Evolutionary conservation across 2,888 invertebrate species (phyloP), one percentile per base, ranked within the genome.

Genomic region (Odontocerum albicorne): DNA sequence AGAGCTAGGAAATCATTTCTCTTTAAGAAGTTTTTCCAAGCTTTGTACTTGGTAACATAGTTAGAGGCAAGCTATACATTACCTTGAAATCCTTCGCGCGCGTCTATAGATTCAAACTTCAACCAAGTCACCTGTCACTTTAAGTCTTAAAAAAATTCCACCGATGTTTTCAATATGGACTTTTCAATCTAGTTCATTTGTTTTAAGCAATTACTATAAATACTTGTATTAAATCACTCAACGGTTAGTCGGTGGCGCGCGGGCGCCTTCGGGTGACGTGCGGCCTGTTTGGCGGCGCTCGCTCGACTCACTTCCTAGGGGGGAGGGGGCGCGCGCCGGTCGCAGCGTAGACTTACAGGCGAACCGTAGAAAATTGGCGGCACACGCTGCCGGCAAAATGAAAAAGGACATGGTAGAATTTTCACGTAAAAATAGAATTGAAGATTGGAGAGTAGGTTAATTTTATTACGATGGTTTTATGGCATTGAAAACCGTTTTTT

Each of bases 281-380:
- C 49, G 43, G 54, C 54, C 54, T 42, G 43, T 49, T 35, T 35
- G 54, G 54, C 47, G 54, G 54, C 54, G 49, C 49, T 54, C 54
- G 54, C 54, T 54, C 54, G 47, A 54, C 54, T 54, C 54, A 31
- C 49, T 39, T 17, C 7, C 22, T 17, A 10, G 39, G 13, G 32
- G 35, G 8, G 27, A 10, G 22, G 42, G 46, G 10, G 21, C 12
- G 38, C n/a, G 17, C 21, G 40, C 20, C 13, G 17, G 19, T 17
- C 12, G 17, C 15, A 27, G 22, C 15, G 47, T 15, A 38, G 17
- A 20, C 13, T n/a, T 51, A 51, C 43, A 51, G 51, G 40, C 43
- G 42, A 51, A 35, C 43, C 51, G 51, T 22, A 16, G 15, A 15
- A 22, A 51, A 51, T 16, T 27, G 16, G 32, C 32, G 39, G 27